Base-by-base conservation (phyloP, 2,888 invertebrate genomes). In the Dusona sp. region DNA sequence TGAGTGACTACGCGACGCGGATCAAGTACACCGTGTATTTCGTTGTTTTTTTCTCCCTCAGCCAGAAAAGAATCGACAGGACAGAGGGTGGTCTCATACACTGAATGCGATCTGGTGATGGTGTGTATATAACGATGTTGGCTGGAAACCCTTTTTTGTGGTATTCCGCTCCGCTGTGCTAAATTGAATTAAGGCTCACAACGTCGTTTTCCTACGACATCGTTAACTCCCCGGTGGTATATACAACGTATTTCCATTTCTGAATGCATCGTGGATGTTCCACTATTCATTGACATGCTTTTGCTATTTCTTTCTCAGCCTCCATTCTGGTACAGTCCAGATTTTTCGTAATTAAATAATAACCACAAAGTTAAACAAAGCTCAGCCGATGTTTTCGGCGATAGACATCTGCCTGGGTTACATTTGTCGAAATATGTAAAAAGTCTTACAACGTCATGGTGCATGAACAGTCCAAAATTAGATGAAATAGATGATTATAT, bases 151-250 rank as follows among this genome's bases (percentile, higher is more conserved):
- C 67, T 81, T 70, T 83, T 82, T 84, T 83, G 82, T 57, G 85
- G 88, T 85, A 77, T 74, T 79, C 83, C 61, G 70, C 42, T 85
- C 68, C 51, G 57, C 74, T 70, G 67, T 73, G 75, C 79, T 36
- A 80, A 88, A 87, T 84, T 85, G 67, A 87, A 87, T 85, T 84
- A 87, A 84, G 70, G 70, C 84, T 36, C 29, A 38, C 48, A 36
- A 48, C 74, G 70, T 72, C 79, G 81, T 36, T 79, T 81, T 79
- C 57, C 79, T 84, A 64, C 85, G 74, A 82, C 51, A 74, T 74
- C 54, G 65, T 38, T 33, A 75, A 68, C 68, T 67, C 68, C 81
- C 48, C 38, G 42, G 68, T 38, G 68, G 74, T 51, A 13, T 38
- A 65, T 75, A 54, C 67, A 57, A 42, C 29, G 33, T 68, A 42